Evolutionary conservation across 2,797 vertebrate genomes (phyloP), one percentile per base, ranked within the genome.

Genomic region (Adelosebastes latens): DNA sequence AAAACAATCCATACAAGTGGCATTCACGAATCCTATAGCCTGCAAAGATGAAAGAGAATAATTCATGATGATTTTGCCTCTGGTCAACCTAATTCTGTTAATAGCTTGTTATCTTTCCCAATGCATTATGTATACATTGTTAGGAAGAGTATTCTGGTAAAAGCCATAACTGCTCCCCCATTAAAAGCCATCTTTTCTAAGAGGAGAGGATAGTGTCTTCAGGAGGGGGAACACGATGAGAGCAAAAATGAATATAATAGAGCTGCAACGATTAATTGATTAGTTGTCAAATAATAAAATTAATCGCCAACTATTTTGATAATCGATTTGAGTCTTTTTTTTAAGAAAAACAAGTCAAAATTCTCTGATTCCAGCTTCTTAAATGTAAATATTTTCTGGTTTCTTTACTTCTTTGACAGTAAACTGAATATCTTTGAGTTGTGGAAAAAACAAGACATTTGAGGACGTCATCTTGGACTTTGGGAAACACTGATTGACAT

Each of bases 1-100:
- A 88, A 85, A 92, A 88, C 75, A 76, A 86, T 92, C 85, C 56
- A 83, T 77, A 77, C 82, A 91, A 90, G 83, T 87, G 79, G 82
- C 81, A 74, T 91, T 87, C 77, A 85, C 89, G 18, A 18, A 84
- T 90, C 81, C 80, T 72, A 71, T 66, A 69, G 66, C 29, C 66
- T 59, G 60, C 42, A 49, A 60, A 87, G 87, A 94, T 94, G 80
- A 94, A 94, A 94, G 82, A 79, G 87, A 93, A 92, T 89, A 88
- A 92, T 88, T 84, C 82, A 91, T 87, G 59, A 77, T 10, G 31
- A 72, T 80, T 82, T 84, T 42, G 76, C 85, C 77, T 75, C 59
- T 72, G 83, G 81, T 88, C 77, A 88, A 87, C 86, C 71, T 58
- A 76, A 8, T 82, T 86, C 81, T 88, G 86, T 90, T 89, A 90